Base-by-base conservation (phyloP, 2,888 invertebrate species). In the Dusona sp. region DNA sequence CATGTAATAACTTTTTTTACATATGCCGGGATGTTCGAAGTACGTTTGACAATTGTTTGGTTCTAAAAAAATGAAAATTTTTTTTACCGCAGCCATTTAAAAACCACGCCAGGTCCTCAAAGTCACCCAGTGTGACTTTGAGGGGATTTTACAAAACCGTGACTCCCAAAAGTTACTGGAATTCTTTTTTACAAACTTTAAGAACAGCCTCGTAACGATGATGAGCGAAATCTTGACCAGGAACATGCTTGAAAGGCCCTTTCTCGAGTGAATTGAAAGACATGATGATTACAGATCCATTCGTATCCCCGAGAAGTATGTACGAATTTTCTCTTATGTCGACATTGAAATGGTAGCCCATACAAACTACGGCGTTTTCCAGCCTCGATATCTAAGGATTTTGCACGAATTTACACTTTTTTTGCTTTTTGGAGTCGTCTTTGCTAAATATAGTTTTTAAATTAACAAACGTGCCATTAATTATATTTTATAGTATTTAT, bases 241-340 rank as follows among this genome's bases (percentile, higher is more conserved):
- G 95, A 90, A 95, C 95, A 90, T 96, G 97, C 91, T 96, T 96
- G 92, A 97, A 97, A 0, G 97, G 97, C 0, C 97, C 97, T 82
- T 97, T 95, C 83, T 96, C 93, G 81, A 95, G 90, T 0, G 96
- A 94, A 45, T 95, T 95, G 93, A 97, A 97, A 77, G 95, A 94
- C 82, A 97, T 94, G 68, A 97, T 94, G 81, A 95, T 95, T 36
- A 97, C 95, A 92, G 96, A 96, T 13, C 98, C 98, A 3, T 96
- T 96, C 90, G 95, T 96, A 93, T 98, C 98, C 0, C 98, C 98
- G 87, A 97, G 95, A 45, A 97, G 93, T 86, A 98, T 93, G 85
- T 96, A 95, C 25, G 96, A 96, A 48, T 95, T 94, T 89, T 96
- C 95, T 9, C 95, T 94, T n/a, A 94, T 90, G 89, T 96, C 95